Evolutionary conservation across 2,888 invertebrate species (phyloP), one percentile per base, ranked within the genome.

Genomic region (Dioctria linearis): DNA sequence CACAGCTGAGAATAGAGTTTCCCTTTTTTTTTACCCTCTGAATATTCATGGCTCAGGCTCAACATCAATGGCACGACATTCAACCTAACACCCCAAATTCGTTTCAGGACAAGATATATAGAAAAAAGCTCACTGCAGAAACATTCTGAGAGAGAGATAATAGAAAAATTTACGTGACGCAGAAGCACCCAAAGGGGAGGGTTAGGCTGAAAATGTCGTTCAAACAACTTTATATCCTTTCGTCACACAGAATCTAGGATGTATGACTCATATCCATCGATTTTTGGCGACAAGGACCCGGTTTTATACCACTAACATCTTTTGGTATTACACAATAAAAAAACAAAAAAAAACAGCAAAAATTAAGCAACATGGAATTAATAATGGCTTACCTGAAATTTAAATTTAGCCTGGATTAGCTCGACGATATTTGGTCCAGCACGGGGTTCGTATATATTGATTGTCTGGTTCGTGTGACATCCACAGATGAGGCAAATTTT

Each of bases 401-500:
- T 88, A 83, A 89, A 89, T 86, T 88, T 89, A 49, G 88, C 89
- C 83, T 88, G 88, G 81, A 89, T 89, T 37, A 89, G 82, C 83
- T 88, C 86, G 57, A 89, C 87, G 79, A 89, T 88, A 82, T 89
- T 89, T 81, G 89, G 89, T 78, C 89, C 89, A 83, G 86, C 87
- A 81, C 89, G 87, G 54, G 88, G 88, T 84, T 89, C 88, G 82
- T 88, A 88, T 82, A 89, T 89, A 84, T 89, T 88, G 81, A 89
- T 88, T 54, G 88, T 87, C 84, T 87, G 87, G 80, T 87, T 88
- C 37, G 89, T 89, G 82, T 88, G 88, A 84, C 88, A 88, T 83
- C 89, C 89, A 81, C 89, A 89, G 81, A 89, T 89, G 82, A 89
- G 87, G 85, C 89, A 89, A 84, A 88, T 88, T 84, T 87, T 87